phyloP scores from a whole-genome alignment of 2,113 vertebrate genomes.

The Ascaphus truei region DNA sequence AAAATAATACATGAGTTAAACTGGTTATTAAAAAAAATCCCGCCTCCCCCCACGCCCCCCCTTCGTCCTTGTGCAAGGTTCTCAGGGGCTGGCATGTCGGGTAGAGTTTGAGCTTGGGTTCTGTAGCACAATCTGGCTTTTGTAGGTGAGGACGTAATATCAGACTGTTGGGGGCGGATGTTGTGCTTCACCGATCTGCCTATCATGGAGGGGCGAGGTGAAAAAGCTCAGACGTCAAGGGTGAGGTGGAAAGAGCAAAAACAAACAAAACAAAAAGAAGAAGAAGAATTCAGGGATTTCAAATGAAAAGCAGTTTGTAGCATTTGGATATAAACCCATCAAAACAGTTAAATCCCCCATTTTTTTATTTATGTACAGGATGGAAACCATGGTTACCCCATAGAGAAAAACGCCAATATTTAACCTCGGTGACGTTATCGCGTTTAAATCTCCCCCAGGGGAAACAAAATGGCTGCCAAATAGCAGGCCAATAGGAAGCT shows the following conservation, averaged over 20 bases:
- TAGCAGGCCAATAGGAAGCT: too few species aligned
- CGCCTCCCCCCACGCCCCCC: too few species aligned
- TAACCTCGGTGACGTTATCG: too few species aligned
- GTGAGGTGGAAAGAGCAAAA: background rate
- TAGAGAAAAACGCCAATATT: too few species aligned
- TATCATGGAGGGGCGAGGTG: conserved; percentile 14
- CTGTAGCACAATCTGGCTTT: conserved; percentile 14
- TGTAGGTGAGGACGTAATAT: conserved; percentile 25
- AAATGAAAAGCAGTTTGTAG: background rate
- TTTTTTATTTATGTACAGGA: too few species aligned
- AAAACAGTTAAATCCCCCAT: too few species aligned
- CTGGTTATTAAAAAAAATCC: background rate
- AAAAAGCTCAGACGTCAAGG: conserved; percentile 31
- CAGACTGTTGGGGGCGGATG: background rate
- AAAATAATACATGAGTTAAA: conserved; percentile 14
- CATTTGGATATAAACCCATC: background rate
- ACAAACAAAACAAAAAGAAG: too few species aligned
- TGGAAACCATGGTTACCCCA: too few species aligned
- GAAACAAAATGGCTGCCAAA: too few species aligned
- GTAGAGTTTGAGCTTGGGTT: background rate
- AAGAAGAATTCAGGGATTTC: background rate
- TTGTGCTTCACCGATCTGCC: background rate
- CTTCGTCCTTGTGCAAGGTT: conserved; percentile 3
- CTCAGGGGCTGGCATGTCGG: background rate
- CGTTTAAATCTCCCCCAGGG: too few species aligned